Conservation (phyloP, 2,113 vertebrate genomes). For the Boulengeromyrus knoepffleri region DNA sequence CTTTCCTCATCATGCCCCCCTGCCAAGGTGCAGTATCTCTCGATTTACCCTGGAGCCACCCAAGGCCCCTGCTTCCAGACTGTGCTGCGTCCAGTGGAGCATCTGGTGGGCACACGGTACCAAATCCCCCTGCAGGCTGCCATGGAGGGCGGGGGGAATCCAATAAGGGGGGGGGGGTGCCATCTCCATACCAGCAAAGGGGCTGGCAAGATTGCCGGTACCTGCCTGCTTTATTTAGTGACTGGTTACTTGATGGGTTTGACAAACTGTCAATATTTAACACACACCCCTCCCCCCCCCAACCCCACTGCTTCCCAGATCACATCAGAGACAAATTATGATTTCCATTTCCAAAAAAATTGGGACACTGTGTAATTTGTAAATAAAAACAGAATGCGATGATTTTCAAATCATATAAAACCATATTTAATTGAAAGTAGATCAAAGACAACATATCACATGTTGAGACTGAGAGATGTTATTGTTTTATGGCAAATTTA, state of each 20-base stretch:
- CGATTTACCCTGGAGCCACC: slow-evolving; percentile 31
- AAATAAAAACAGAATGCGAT: too few species aligned
- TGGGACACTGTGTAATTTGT: too few species aligned
- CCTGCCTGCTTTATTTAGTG: background rate
- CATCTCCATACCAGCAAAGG: background rate
- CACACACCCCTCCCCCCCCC: background rate
- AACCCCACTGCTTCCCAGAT: background rate
- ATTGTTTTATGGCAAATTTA: too few species aligned
- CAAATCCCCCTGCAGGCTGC: background rate
- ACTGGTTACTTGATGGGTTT: background rate
- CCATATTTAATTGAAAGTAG: too few species aligned
- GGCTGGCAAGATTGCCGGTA: background rate
- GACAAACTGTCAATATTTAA: background rate
- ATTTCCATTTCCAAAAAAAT: background rate
- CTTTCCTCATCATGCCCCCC: background rate
- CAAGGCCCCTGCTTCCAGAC: slow-evolving; percentile 18
- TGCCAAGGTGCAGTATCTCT: slow-evolving; percentile 8
- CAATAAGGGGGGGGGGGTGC: too few species aligned
- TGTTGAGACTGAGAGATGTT: too few species aligned
- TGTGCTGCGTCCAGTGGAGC: slow-evolving; percentile 37
- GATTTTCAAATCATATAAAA: too few species aligned
- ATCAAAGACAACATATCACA: too few species aligned
- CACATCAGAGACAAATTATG: background rate
- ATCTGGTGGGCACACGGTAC: background rate
- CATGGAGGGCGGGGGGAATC: background rate